Evolutionary conservation across 2,797 vertebrate species (phyloP).

Genomic region (Protosalanx chinensis): DNA sequence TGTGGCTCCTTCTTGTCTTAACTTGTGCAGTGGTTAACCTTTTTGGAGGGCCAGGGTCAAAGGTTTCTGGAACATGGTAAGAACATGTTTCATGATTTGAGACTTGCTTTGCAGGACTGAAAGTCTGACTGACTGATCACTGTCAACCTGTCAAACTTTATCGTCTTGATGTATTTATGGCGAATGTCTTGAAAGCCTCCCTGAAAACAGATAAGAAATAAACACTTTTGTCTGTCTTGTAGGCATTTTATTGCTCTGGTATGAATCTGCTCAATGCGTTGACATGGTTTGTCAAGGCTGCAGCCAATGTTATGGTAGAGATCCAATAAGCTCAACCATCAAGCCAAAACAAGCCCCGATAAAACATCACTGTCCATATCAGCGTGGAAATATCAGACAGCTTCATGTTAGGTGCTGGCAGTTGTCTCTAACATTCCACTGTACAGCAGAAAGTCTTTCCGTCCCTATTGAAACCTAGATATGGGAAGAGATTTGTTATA

Average conservation of each 20-base stretch:
- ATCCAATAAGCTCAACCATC: constrained; percentile 37
- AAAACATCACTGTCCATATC: constrained; percentile 33
- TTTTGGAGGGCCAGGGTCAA: neutral
- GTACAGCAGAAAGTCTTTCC: constrained; percentile 18
- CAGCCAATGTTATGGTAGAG: constrained; percentile 1
- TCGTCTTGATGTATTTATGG: neutral
- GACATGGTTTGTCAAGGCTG: neutral
- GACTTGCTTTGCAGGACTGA: neutral
- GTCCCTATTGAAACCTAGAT: constrained; percentile 32
- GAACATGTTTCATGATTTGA: too few relatives aligned
- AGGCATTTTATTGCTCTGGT: too few relatives aligned
- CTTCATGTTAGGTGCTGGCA: constrained; percentile 35
- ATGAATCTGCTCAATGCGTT: too few relatives aligned
- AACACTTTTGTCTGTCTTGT: neutral
- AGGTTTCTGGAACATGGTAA: too few relatives aligned
- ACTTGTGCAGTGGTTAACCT: constrained; percentile 12
- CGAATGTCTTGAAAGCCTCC: neutral
- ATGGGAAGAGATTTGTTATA: constrained; percentile 45
- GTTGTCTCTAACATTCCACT: constrained; percentile 49
- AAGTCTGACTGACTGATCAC: neutral
- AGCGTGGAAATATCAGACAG: constrained; percentile 35
- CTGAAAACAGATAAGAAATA: neutral
- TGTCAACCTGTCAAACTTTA: neutral
- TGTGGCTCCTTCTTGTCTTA: neutral
- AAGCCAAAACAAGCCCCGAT: constrained; percentile 20